Conservation (phyloP, 1,140 invertebrate genomes). For the Hylaeus volcanicus region DNA sequence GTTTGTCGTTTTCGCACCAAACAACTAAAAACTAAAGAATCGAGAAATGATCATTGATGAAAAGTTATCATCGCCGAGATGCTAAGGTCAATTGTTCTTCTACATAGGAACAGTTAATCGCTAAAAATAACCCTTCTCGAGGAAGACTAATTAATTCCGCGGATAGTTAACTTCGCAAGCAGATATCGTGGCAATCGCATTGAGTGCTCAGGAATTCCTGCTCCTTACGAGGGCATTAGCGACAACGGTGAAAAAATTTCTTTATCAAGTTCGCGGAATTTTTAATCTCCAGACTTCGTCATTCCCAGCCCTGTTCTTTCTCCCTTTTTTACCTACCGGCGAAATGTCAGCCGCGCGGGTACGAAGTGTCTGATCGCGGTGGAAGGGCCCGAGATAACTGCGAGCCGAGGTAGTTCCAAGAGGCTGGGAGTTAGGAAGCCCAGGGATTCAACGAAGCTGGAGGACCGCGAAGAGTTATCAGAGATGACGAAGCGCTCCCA, state of each 20-base stretch:
- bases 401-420: slow-evolving; percentile 42
- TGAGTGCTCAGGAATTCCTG: neutral
- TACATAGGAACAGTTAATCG: too few relatives aligned
- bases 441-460: slow-evolving; percentile 49
- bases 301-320: neutral
- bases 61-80: too few relatives aligned
- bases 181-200: neutral
- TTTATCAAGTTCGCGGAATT: slow-evolving; percentile 32
- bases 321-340: slow-evolving; percentile 18
- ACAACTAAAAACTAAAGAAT: too few relatives aligned
- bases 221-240: neutral
- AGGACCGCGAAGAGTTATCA: slow-evolving; percentile 69
- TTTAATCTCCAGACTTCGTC: slow-evolving; percentile 44
- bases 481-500: slow-evolving; percentile 75
- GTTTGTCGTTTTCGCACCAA: too few relatives aligned
- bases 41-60: too few relatives aligned
- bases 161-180: neutral
- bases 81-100: too few relatives aligned
- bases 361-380: slow-evolving; percentile 48
- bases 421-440: slow-evolving; percentile 39
- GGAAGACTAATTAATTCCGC: too few relatives aligned
- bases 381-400: slow-evolving; percentile 57
- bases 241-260: slow-evolving; percentile 17
- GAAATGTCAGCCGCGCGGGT: slow-evolving; percentile 36
- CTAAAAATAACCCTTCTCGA: too few relatives aligned